These are phyloP conservation scores for Falco naumanni DNA, from an alignment of 2,797 vertebrate genomes.

Conservation along the genomic window DNA sequence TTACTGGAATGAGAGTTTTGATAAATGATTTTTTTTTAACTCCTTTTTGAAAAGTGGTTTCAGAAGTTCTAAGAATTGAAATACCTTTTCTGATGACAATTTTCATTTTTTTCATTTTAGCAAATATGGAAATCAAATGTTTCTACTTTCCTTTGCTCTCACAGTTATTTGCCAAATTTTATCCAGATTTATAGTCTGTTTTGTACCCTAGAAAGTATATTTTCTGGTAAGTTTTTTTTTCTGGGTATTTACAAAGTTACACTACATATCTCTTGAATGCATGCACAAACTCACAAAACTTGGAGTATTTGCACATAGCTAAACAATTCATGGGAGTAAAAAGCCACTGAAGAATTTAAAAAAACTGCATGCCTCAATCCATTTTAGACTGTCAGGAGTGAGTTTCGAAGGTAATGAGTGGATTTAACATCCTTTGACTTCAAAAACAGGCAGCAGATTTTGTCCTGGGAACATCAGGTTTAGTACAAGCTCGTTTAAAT, in stretches of 20 bases:
- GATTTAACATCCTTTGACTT: not conserved
- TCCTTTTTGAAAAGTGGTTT: not conserved
- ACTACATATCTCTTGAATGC: not conserved
- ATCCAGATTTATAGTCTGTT: not conserved
- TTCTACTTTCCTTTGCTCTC: not conserved
- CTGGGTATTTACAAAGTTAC: not conserved
- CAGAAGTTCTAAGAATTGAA: not conserved
- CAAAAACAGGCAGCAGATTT: not conserved
- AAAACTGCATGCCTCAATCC: not conserved
- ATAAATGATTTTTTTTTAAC: not conserved
- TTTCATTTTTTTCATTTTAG: not conserved
- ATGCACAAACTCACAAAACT: not conserved
- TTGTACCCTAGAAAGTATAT: not conserved
- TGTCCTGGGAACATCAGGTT: not conserved
- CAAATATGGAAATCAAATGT: not conserved
- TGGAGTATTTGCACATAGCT: not conserved
- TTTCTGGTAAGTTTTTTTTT: not conserved
- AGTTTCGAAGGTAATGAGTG: not conserved
- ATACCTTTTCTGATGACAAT: not conserved
- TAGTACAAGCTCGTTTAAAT: not conserved
- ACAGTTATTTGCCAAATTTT: not conserved
- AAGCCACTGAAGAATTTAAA: not conserved
- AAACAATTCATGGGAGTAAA: not conserved
- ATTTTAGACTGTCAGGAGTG: not conserved
- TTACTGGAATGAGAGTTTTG: not conserved